A percentile compares a stretch with the other conserved stretches of the same genome.
Evolutionary conservation across 2,797 vertebrate genomes (phyloP).

Genomic region (Monodelphis domestica): DNA sequence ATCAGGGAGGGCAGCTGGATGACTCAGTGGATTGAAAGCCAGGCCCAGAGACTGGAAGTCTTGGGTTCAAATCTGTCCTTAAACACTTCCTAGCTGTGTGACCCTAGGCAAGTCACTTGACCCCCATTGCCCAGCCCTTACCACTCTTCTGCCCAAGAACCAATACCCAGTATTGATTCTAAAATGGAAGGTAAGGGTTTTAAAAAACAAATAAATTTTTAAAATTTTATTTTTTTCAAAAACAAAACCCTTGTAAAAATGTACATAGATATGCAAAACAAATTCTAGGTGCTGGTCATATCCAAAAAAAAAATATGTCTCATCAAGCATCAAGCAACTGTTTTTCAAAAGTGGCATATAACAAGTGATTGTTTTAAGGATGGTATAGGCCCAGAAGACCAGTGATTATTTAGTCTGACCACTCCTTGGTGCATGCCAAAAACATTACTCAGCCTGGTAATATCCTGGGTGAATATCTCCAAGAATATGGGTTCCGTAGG

Average conservation of each 20-base stretch:
- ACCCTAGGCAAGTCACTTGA: no score
- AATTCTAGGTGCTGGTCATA: background rate
- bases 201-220: no score
- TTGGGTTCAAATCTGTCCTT: no score
- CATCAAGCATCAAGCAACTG: background rate
- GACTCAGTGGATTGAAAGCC: no score
- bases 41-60: no score
- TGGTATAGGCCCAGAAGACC: background rate
- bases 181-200: no score
- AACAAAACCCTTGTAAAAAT: background rate
- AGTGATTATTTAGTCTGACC: background rate
- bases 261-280: background rate
- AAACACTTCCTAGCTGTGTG: no score
- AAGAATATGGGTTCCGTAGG: background rate
- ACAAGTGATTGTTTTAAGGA: background rate
- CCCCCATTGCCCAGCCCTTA: no score
- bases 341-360: background rate
- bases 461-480: background rate
- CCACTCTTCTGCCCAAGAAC: no score
- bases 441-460: background rate
- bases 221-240: no score
- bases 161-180: no score
- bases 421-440: background rate
- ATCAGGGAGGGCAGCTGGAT: no score
- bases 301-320: background rate